Evolutionary conservation across 2,113 vertebrate species (phyloP), one percentile per base, ranked within the genome.

Genomic region (Pluvialis apricaria): DNA sequence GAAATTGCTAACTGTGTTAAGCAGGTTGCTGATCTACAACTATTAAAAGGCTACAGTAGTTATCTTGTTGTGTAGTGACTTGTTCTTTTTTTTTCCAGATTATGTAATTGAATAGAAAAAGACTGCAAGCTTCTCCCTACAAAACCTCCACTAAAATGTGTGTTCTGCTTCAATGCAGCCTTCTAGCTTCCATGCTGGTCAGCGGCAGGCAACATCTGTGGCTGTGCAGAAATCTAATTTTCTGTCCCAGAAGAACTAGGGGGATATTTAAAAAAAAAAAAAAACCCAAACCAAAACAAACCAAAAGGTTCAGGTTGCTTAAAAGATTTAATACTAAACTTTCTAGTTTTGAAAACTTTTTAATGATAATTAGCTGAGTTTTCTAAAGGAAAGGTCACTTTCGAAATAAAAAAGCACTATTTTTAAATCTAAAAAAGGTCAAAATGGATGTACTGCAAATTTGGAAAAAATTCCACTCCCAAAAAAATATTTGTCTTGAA

Each of bases 351-450:
- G 4, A 38, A 31, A 82, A 64, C 8, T 68, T 91, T 94, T 58
- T 54, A 86, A 72, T 60, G 10, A 68, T 92, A 84, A 88, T 89
- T 94, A 94, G 79, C 55, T 86, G 55, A 88, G 47, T 36, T 89
- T 94, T 93, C 76, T 51, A 84, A 86, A 87, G 13, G 38, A 96
- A 96, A 96, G 70, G 92, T 91, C 77, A 94, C 61, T 87, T 88
- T 58, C 21, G 29, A 96, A 91, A 71, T 54, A 36, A 84, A 87
- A 95, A 92, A 82, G 15, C 29, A 49, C 45, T 85, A 61, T 72
- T 87, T 96, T 85, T 82, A 79, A 19, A 79, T 31, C n/a, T 38
- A 49, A 92, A 82, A 96, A 93, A 93, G 70, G 86, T 89, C 83
- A 84, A 57, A 95, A 81, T 15, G 20, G 42, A 81, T 69, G 16